Conservation (phyloP, 2,797 vertebrate genomes). For the Anguilla megastoma region DNA sequence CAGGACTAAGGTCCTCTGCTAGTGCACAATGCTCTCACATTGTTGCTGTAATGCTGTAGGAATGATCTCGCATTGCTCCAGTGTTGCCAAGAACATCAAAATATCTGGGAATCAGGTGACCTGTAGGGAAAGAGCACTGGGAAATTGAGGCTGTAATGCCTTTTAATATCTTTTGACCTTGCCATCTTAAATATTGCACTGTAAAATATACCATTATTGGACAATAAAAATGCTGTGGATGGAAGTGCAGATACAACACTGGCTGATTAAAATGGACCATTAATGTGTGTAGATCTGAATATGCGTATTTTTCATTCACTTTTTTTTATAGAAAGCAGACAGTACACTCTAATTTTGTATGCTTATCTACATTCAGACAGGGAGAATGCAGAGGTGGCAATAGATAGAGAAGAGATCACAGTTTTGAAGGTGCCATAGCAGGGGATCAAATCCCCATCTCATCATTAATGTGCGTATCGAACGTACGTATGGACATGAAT, state of each 20-base stretch:
- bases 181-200: background rate
- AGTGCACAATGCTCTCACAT: background rate
- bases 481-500: background rate
- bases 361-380: background rate
- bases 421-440: background rate
- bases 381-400: background rate
- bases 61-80: background rate
- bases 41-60: background rate
- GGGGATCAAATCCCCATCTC: background rate
- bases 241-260: background rate
- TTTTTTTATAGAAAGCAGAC: background rate
- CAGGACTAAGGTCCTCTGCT: background rate
- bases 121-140: background rate
- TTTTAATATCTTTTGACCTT: background rate
- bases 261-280: background rate
- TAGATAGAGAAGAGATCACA: background rate
- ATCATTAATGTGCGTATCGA: background rate
- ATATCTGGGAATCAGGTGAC: background rate
- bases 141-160: background rate
- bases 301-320: background rate
- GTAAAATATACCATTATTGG: background rate
- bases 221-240: background rate
- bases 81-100: background rate
- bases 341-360: background rate
- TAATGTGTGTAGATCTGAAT: background rate